These are phyloP conservation scores for Sprattus sprattus DNA, from an alignment of 2,113 vertebrate genomes.

Conservation along the genomic window DNA sequence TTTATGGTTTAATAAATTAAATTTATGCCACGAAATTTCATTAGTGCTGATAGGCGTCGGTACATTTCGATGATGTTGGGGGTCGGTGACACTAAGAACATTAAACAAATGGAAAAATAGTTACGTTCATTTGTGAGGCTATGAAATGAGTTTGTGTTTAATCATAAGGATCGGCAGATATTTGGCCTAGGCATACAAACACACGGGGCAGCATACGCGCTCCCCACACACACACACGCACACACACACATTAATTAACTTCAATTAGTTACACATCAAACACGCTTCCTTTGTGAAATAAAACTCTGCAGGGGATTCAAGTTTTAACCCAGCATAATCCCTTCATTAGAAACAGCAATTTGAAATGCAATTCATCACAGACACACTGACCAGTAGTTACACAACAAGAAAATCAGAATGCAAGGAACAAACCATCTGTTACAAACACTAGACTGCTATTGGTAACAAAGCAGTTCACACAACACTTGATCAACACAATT, in stretches of 20 bases:
- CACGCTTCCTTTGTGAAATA: neutral
- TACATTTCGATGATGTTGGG: neutral
- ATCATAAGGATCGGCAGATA: neutral
- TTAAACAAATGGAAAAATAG: neutral
- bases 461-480: neutral
- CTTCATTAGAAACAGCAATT: neutral
- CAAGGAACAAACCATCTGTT: neutral
- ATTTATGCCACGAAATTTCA: neutral
- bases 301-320: neutral
- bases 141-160: neutral
- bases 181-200: neutral
- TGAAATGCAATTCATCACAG: neutral
- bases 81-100: neutral
- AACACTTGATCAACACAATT: neutral
- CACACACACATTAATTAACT: neutral
- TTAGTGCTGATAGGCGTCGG: neutral
- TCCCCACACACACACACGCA: neutral
- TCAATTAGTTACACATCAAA: no score
- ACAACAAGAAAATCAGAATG: neutral
- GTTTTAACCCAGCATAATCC: neutral
- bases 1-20: neutral
- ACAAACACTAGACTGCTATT: neutral
- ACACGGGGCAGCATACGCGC: neutral
- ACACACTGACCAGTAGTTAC: neutral
- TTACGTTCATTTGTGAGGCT: neutral